A percentile compares a stretch with the other conserved stretches of the same genome.
Evolutionary conservation across 2,888 invertebrate genomes (phyloP).

Genomic region (Coenonympha arcania): DNA sequence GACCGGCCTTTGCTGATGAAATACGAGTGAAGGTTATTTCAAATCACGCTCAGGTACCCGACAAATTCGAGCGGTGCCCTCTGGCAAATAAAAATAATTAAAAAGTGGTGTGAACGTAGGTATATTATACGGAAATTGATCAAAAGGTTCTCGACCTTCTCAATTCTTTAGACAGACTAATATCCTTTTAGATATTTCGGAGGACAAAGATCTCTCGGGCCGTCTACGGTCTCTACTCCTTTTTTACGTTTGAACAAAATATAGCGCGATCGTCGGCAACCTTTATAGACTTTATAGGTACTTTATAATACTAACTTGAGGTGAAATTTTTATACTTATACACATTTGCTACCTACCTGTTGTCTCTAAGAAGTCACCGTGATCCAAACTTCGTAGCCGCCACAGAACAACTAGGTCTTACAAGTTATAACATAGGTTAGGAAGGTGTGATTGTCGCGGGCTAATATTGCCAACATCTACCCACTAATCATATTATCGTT

Average conservation of each 20-base stretch:
- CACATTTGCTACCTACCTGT: too few species aligned
- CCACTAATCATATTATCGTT: too few species aligned
- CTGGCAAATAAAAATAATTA: slow-evolving; percentile 31
- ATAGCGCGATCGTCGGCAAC: neutral
- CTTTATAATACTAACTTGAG: too few species aligned
- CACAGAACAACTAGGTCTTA: too few species aligned
- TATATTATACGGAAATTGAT: slow-evolving; percentile 31
- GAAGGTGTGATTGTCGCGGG: too few species aligned
- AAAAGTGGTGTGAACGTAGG: slow-evolving; percentile 18
- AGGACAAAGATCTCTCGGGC: slow-evolving; percentile 20
- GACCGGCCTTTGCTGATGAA: slow-evolving; percentile 57
- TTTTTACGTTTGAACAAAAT: slow-evolving; percentile 28
- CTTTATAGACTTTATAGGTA: too few species aligned
- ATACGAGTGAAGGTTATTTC: slow-evolving; percentile 58
- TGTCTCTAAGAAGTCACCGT: too few species aligned
- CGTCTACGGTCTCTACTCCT: neutral
- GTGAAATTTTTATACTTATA: too few species aligned
- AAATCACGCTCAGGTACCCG: slow-evolving; percentile 45
- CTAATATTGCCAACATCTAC: too few species aligned
- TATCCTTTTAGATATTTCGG: slow-evolving; percentile 18
- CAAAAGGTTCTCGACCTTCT: slow-evolving; percentile 32
- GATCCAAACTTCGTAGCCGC: too few species aligned
- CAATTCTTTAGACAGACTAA: slow-evolving; percentile 25
- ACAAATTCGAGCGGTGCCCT: slow-evolving; percentile 44
- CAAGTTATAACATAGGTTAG: too few species aligned